Percentiles rank a stretch among this genome's conserved stretches.
Evolutionary conservation across 2,113 vertebrate species (phyloP).

Genomic region (Psilopogon haemacephalus): DNA sequence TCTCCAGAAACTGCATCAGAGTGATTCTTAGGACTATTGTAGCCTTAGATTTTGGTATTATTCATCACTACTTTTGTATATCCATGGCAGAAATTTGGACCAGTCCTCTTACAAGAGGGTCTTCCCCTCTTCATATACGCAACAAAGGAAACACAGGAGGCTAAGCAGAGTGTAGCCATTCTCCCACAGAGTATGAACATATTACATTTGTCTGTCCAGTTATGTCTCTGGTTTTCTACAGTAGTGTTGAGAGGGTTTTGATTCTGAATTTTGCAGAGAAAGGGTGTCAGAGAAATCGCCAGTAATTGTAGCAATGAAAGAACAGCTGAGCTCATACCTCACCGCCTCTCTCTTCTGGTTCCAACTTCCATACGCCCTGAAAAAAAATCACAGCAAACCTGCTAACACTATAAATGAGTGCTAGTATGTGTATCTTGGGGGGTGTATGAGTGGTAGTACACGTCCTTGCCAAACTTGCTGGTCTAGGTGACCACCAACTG

Average conservation of each 20-base stretch:
- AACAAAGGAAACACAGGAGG: background rate
- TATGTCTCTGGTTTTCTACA: background rate
- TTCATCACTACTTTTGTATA: background rate
- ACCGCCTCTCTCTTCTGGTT: background rate
- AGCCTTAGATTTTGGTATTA: background rate
- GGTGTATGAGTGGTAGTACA: background rate
- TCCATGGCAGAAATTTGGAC: background rate
- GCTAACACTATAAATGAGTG: background rate
- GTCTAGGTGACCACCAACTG: background rate
- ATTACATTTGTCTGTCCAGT: background rate
- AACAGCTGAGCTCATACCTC: slow-evolving; percentile 7
- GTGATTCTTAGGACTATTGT: background rate
- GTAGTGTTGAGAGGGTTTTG: background rate
- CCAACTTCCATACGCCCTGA: background rate
- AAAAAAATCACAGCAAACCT: slow-evolving; percentile 36
- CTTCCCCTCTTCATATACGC: background rate
- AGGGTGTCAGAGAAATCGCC: background rate
- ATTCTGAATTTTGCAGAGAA: slow-evolving; percentile 17
- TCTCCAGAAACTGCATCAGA: background rate
- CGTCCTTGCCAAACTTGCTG: background rate
- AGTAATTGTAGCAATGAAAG: background rate
- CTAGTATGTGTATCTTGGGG: background rate
- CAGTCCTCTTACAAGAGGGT: background rate
- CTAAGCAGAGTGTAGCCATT: background rate
- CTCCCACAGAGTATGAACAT: background rate